Conservation (phyloP, 2,113 vertebrate species). For the Collichthys lucidus region DNA sequence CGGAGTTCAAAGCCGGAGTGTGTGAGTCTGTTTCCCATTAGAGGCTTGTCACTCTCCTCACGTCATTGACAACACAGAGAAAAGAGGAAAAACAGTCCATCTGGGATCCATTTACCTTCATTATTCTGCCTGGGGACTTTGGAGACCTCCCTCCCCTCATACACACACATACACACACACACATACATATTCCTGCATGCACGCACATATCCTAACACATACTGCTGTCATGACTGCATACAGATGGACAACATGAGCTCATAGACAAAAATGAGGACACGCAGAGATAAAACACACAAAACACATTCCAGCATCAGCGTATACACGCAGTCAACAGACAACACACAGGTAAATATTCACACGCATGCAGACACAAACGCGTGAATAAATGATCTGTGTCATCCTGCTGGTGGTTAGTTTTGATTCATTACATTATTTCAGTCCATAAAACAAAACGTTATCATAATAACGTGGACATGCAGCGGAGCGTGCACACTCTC, state of each 20-base stretch:
- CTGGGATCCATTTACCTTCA: slow-evolving; percentile 88
- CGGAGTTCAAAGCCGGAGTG: slow-evolving; percentile 80
- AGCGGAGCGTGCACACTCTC: slow-evolving; percentile 20
- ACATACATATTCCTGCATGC: background rate
- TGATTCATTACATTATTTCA: slow-evolving; percentile 23
- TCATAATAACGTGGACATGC: slow-evolving; percentile 10
- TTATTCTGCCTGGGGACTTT: slow-evolving; percentile 83
- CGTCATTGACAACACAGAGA: slow-evolving; percentile 84
- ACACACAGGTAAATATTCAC: background rate
- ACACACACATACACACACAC: slow-evolving; percentile 30
- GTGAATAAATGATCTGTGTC: background rate
- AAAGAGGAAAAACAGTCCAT: slow-evolving; percentile 82
- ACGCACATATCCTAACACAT: slow-evolving; percentile 49
- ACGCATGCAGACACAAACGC: slow-evolving; percentile 7
- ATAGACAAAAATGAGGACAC: slow-evolving; percentile 61
- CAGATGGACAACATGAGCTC: slow-evolving; percentile 76
- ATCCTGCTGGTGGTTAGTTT: background rate
- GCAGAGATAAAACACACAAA: slow-evolving; percentile 54
- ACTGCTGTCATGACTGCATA: slow-evolving; percentile 68
- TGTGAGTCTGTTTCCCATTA: slow-evolving; percentile 84
- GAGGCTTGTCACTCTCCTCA: slow-evolving; percentile 86
- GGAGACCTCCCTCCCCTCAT: slow-evolving; percentile 71
- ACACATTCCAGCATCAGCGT: slow-evolving; percentile 38
- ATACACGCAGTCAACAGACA: background rate
- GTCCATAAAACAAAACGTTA: slow-evolving; percentile 25